phyloP scores from a whole-genome alignment of 2,113 vertebrate genomes.

The Apistogramma diplotaenia region DNA sequence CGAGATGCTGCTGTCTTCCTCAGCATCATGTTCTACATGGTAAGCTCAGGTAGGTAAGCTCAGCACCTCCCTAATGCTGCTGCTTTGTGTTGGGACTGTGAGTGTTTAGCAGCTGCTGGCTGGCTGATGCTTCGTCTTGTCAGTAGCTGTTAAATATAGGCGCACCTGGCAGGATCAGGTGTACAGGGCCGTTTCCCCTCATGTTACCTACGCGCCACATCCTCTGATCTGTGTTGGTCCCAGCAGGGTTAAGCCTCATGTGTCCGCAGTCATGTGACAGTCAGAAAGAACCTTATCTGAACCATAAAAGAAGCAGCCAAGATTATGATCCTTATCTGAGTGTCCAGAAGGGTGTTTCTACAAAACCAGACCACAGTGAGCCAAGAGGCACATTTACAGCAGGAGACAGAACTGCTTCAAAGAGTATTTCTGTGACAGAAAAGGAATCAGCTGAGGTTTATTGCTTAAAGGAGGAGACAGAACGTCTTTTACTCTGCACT shows the following conservation, averaged over 20 bases:
- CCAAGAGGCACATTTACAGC: not conserved
- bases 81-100: too few relatives aligned
- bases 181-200: not conserved
- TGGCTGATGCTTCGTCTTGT: not conserved
- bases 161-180: not conserved
- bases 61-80: not conserved
- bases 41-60: slow-evolving; percentile 66
- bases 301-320: not conserved
- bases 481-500: too few relatives aligned
- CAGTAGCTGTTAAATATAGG: not conserved
- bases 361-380: too few relatives aligned
- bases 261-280: not conserved
- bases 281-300: not conserved
- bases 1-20: slow-evolving; percentile 57
- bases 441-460: not conserved
- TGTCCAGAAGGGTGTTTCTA: not conserved
- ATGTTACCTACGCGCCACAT: not conserved
- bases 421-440: not conserved
- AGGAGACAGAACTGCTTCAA: not conserved
- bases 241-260: not conserved
- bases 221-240: not conserved
- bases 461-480: too few relatives aligned
- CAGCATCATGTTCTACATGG: slow-evolving; percentile 53
- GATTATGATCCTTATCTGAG: rapidly evolving
- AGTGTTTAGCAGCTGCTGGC: not conserved